Percentiles rank a stretch among this genome's conserved stretches.
These are phyloP conservation scores for Amphilophus citrinellus DNA, from an alignment of 2,113 vertebrate species.

Conservation along the genomic window DNA sequence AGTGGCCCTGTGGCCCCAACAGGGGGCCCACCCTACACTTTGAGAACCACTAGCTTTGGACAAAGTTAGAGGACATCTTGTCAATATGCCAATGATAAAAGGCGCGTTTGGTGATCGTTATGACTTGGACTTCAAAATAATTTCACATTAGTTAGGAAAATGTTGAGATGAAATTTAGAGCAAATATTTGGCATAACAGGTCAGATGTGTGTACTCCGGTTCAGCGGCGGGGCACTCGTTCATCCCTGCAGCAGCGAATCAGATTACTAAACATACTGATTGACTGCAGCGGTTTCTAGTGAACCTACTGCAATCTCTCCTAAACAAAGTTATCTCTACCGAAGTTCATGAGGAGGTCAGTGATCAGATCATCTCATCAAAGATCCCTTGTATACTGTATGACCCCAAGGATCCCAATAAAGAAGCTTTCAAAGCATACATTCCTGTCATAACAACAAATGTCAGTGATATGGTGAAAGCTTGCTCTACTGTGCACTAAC, in stretches of 20 bases:
- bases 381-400: constrained; percentile 21
- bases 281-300: constrained; percentile 63
- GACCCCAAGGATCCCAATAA: constrained; percentile 39
- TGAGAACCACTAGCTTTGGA: neutral
- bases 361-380: constrained; percentile 56
- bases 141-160: constrained; percentile 19
- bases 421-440: constrained; percentile 48
- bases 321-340: constrained; percentile 72
- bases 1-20: neutral
- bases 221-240: constrained; percentile 63
- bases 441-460: constrained; percentile 50
- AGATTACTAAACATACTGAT: constrained; percentile 75
- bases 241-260: constrained; percentile 64
- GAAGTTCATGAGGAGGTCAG: constrained; percentile 69
- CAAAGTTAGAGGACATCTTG: neutral
- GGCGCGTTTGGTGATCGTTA: neutral
- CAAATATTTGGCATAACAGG: constrained; percentile 30
- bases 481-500: constrained; percentile 10
- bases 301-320: constrained; percentile 61
- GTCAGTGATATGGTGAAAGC: constrained; percentile 20
- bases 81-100: neutral
- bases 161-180: constrained; percentile 11
- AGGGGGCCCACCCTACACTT: neutral
- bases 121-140: constrained; percentile 11
- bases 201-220: constrained; percentile 44